A percentile compares a stretch with the other conserved stretches of the same genome.
These are phyloP conservation scores for Nomia melanderi DNA, from an alignment of 1,140 invertebrate species.

Conservation along the genomic window DNA sequence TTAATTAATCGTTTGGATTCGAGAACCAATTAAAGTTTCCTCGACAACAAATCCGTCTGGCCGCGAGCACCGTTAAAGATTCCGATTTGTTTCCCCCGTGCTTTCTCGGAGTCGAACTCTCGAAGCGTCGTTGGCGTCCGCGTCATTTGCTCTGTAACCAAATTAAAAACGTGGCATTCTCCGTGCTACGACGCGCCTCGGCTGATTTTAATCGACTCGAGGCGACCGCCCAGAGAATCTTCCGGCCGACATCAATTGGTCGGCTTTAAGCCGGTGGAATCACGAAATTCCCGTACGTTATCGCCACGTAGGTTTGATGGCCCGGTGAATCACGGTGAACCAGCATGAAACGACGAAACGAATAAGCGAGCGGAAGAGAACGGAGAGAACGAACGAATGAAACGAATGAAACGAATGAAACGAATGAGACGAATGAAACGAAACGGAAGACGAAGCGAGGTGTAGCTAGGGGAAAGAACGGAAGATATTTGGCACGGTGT, in stretches of 20 bases:
- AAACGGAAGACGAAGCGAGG: conserved; percentile 6
- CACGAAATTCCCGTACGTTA: background rate
- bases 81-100: conserved; percentile 52
- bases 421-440: conserved; percentile 3
- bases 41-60: conserved; percentile 57
- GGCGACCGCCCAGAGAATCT: background rate
- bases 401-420: conserved; percentile 6
- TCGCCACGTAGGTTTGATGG: conserved; percentile 5
- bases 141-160: conserved; percentile 16
- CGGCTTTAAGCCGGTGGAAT: conserved; percentile 6
- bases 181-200: no score
- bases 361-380: conserved; percentile 9
- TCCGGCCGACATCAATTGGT: background rate
- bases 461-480: conserved; percentile 16
- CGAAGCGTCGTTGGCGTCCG: conserved; percentile 13
- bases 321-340: conserved; percentile 10
- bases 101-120: conserved; percentile 22
- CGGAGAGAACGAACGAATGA: background rate
- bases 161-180: background rate
- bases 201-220: no score
- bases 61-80: conserved; percentile 52
- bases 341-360: background rate
- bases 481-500: conserved; percentile 65
- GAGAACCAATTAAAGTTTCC: conserved; percentile 68
- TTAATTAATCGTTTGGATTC: conserved; percentile 69